phyloP scores from a whole-genome alignment of 2,113 vertebrate species.

The Chaetura pelagica region DNA sequence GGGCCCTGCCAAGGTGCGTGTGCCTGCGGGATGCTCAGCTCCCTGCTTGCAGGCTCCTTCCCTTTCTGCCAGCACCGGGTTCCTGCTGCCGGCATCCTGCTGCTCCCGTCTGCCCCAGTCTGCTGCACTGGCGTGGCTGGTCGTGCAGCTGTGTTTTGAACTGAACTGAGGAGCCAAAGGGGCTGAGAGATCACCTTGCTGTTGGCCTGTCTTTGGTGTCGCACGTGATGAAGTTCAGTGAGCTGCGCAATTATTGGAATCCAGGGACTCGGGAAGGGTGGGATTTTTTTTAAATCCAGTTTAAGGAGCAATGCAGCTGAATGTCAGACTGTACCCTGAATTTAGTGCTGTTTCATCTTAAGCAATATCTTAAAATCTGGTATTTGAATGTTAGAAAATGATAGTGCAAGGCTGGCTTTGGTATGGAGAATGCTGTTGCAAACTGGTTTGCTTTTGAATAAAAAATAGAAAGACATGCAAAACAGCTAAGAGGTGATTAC shows the following conservation, averaged over 20 bases:
- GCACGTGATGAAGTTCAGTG: accelerated
- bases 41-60: not conserved
- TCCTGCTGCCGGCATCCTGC: not conserved
- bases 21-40: accelerated
- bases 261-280: not conserved
- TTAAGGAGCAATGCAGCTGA: not conserved
- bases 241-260: not conserved
- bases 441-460: not conserved
- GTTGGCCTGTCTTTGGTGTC: not conserved
- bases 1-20: accelerated
- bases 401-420: not conserved
- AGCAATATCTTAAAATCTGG: not conserved
- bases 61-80: too few species aligned
- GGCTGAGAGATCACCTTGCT: not conserved
- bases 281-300: not conserved
- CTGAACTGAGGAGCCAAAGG: not conserved
- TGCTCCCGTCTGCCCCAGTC: not conserved
- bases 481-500: not conserved
- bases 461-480: not conserved
- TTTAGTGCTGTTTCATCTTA: not conserved
- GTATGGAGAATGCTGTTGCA: not conserved
- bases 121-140: not conserved
- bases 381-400: not conserved
- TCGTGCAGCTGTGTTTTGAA: not conserved
- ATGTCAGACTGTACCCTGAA: not conserved